phyloP scores from a whole-genome alignment of 2,113 vertebrate species.

The Rhea americana region DNA sequence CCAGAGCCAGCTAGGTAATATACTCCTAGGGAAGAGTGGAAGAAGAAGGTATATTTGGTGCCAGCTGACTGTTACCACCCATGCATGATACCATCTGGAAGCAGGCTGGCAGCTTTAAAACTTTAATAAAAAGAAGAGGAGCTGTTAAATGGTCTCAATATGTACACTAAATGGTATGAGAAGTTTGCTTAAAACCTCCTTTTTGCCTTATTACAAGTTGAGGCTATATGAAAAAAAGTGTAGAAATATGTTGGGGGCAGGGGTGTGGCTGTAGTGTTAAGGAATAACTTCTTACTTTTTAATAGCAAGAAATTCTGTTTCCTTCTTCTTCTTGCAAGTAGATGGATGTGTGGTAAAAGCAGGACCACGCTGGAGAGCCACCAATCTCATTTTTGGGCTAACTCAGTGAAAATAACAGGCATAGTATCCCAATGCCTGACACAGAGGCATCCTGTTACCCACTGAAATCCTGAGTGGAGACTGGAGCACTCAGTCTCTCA shows the following conservation, averaged over 20 bases:
- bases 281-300: not conserved
- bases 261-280: not conserved
- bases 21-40: not conserved
- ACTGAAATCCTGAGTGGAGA: not conserved
- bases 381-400: not conserved
- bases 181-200: not conserved
- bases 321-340: not conserved
- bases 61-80: not conserved
- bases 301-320: not conserved
- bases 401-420: not conserved
- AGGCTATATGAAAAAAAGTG: not conserved
- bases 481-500: not conserved
- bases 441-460: not conserved
- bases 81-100: constrained; percentile 1
- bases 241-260: not conserved
- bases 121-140: not conserved
- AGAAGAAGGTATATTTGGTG: not conserved
- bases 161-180: not conserved
- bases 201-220: not conserved
- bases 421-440: accelerated
- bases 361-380: accelerated
- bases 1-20: not conserved
- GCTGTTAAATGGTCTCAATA: not conserved
- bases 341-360: not conserved
- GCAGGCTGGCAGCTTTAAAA: not conserved